phyloP scores from a whole-genome alignment of 2,797 vertebrate genomes.

The Gymnopithys bicolor region DNA sequence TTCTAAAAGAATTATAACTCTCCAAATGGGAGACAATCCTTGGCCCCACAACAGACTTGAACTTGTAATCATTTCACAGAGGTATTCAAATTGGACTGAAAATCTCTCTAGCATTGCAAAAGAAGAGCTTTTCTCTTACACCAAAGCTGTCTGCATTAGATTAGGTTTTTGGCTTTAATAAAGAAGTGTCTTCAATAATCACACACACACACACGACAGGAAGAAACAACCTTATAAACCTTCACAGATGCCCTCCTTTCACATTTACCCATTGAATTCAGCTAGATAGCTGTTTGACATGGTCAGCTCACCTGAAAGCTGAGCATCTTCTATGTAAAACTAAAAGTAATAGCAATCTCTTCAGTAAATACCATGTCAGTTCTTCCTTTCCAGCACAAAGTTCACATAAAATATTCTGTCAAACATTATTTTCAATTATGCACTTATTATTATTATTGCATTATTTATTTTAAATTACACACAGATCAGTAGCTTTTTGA shows the following conservation, averaged over 20 bases:
- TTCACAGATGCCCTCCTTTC: not conserved
- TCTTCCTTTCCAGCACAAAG: not conserved
- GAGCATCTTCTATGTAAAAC: not conserved
- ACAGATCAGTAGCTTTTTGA: not conserved
- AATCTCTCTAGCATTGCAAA: not conserved
- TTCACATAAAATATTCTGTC: not conserved
- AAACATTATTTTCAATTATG: not conserved
- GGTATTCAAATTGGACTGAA: not conserved
- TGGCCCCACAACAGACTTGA: not conserved
- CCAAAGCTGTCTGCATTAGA: not conserved
- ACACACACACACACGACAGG: not conserved
- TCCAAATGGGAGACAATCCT: not conserved
- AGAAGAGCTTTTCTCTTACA: not conserved
- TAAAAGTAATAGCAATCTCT: not conserved
- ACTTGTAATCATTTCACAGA: not conserved
- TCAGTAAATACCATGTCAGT: not conserved
- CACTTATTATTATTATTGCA: not conserved
- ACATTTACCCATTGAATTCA: not conserved
- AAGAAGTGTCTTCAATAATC: not conserved
- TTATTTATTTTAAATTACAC: not conserved
- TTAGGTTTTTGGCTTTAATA: not conserved
- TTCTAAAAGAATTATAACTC: not conserved
- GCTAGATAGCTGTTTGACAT: not conserved
- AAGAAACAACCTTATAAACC: not conserved
- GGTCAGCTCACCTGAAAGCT: not conserved